phyloP scores from a whole-genome alignment of 64 coral and sea anemone genomes.

The Cladopsammia gracilis region DNA sequence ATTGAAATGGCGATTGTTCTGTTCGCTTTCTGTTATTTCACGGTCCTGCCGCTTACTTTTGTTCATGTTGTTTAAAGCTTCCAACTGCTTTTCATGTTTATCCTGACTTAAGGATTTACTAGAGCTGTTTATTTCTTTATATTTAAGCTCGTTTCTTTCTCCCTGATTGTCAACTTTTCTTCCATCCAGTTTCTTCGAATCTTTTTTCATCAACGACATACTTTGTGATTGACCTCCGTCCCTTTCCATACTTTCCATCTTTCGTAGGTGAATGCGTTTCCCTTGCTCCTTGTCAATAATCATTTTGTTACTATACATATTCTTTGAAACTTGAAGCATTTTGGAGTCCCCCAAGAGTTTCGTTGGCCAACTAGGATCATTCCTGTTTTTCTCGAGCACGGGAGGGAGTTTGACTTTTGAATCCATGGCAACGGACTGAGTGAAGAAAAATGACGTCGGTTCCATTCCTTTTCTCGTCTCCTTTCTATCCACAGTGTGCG shows the following conservation, averaged over 20 bases:
- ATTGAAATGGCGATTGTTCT: neutral
- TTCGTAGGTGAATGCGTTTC: neutral
- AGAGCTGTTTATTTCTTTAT: neutral
- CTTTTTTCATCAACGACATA: too few species aligned
- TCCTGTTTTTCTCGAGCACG: neutral
- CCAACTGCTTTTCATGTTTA: neutral
- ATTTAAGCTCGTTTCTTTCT: neutral
- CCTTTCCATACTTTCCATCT: neutral
- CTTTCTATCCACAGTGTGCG: neutral
- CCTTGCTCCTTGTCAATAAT: neutral
- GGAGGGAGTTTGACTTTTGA: conserved; percentile 67
- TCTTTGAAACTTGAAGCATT: neutral
- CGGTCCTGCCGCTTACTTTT: neutral
- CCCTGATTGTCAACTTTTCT: neutral
- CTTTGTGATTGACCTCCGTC: neutral
- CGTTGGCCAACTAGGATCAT: neutral
- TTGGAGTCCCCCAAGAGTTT: neutral
- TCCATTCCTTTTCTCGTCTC: conserved; percentile 2
- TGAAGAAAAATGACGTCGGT: conserved; percentile 19
- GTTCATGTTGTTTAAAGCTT: neutral
- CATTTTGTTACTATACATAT: neutral
- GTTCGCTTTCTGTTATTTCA: neutral
- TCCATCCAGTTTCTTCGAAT: too few species aligned
- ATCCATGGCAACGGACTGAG: conserved; percentile 55
- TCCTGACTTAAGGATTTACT: neutral